Base-by-base conservation (phyloP, 1,140 invertebrate species). In the Hylaeus anthracinus region DNA sequence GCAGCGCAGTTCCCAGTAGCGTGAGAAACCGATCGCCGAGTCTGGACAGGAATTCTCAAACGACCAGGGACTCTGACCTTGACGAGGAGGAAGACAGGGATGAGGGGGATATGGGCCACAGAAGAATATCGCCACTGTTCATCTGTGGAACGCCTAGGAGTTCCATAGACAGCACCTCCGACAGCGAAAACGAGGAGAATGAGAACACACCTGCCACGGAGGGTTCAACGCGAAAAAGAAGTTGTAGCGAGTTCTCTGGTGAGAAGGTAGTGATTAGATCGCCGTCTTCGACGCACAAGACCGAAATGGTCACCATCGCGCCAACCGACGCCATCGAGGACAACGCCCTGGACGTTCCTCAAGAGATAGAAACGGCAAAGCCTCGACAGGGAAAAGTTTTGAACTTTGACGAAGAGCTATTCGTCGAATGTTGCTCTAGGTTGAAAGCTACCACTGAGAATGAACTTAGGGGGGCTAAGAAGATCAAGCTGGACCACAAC, bases 361-460 rank as follows among this genome's bases (percentile, higher is more conserved):
- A 89, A 5, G 89, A 91, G 4, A 86, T 88, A 1, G 69, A 74
- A 8, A 67, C 73, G 0, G 66, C 83, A 0, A 91, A 92, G 43
- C 84, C 88, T 0, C 85, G 92, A 8, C 90, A 92, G 39, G 92
- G 91, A 0, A 93, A 93, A 26, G 92, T 93, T 1, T 64, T 94
- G 10, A 94, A 94, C 61, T 93, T 91, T 12, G 92, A 93, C 51
- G 92, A 93, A 61, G 92, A 93, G 58, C 78, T 93, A 12, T 94
- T 94, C 53, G 92, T 93, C 1, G 93, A 94, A 58, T 93, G 93
- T 58, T 93, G 93, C 73, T 93, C 92, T 0, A 90, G 93, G 60
- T 64, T 94, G 5, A 94, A 94, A 72, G 92, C 93, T 0, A 93
- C 92, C 0, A 91, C 92, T 0, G 93, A 94, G 65, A 94, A 92